Evolutionary conservation across 2,797 vertebrate species (phyloP), one percentile per base, ranked within the genome.

Genomic region (Melopsittacus undulatus): DNA sequence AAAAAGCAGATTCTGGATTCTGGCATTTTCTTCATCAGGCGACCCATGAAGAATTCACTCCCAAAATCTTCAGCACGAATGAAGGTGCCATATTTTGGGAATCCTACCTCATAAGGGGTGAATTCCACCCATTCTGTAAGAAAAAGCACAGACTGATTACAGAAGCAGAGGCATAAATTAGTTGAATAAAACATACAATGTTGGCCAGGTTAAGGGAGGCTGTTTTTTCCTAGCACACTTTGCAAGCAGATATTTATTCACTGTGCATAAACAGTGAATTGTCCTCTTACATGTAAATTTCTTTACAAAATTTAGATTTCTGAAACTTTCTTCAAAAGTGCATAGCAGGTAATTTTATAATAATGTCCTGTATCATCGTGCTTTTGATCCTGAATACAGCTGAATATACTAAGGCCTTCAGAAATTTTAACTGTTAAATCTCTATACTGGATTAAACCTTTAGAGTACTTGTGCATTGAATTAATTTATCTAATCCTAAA

Each of bases 11-110:
- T 98, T 79, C 95, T 97, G 6, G 97, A 98, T 95, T 98, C 98
- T 7, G 98, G 98, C 11, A 96, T 92, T 96, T 97, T 98, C 91
- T 97, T 98, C 97, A 98, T 98, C 94, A 98, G 87, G 4, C 70
- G 94, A 29, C 98, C 98, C 98, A 98, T 98, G 94, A 98, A 98
- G 96, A 98, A 98, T 83, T 98, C 95, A 0, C 98, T 98, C 29
- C 98, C 98, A 30, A 98, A 98, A 89, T 98, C 94, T 84, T 98
- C 98, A 2, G 97, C 63, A 27, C 38, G 97, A 82, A 98, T 95
- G 82, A 96, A 98, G 56, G 97, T 97, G 0, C 98, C 98, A 0
- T 98, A 98, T 97, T 98, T 98, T 7, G 91, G 97, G 67, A 98
- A 88, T 66, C 98, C 98, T 70, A 98, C 98, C 80, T 98, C 98